phyloP scores from a whole-genome alignment of 2,113 vertebrate genomes.

The Hypomesus transpacificus region DNA sequence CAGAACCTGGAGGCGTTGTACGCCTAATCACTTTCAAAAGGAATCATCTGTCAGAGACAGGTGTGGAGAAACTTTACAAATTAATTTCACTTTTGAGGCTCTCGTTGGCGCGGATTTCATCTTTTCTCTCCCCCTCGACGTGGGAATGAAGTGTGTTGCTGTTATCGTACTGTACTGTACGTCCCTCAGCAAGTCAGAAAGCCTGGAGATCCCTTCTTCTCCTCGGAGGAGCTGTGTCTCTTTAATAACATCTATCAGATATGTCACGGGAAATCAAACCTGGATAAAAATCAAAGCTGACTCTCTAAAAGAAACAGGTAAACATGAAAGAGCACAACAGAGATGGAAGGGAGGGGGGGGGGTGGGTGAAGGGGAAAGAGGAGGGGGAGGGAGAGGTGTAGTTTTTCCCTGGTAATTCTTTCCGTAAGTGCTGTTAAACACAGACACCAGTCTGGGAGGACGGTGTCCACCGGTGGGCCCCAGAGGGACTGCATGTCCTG shows the following conservation, averaged over 20 bases:
- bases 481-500: constrained; percentile 69
- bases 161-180: constrained; percentile 39
- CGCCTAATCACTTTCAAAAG: constrained; percentile 57
- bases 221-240: constrained; percentile 60
- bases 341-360: constrained; percentile 37
- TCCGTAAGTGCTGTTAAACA: constrained; percentile 58
- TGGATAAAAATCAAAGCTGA: constrained; percentile 69
- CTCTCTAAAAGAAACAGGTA: constrained; percentile 59
- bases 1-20: constrained; percentile 49
- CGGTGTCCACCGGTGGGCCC: constrained; percentile 62
- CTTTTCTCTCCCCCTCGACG: constrained; percentile 14
- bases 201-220: constrained; percentile 46
- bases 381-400: constrained; percentile 9
- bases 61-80: constrained; percentile 57
- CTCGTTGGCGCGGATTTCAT: constrained; percentile 41
- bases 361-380: not conserved
- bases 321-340: constrained; percentile 67
- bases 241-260: constrained; percentile 67
- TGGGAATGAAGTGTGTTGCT: constrained; percentile 37
- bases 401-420: constrained; percentile 57
- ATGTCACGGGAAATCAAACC: constrained; percentile 68
- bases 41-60: constrained; percentile 48
- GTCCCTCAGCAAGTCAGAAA: constrained; percentile 39
- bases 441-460: constrained; percentile 58
- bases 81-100: constrained; percentile 47